Evolutionary conservation across 1,140 invertebrate genomes (phyloP).

Genomic region (Thaumatotibia leucotreta): DNA sequence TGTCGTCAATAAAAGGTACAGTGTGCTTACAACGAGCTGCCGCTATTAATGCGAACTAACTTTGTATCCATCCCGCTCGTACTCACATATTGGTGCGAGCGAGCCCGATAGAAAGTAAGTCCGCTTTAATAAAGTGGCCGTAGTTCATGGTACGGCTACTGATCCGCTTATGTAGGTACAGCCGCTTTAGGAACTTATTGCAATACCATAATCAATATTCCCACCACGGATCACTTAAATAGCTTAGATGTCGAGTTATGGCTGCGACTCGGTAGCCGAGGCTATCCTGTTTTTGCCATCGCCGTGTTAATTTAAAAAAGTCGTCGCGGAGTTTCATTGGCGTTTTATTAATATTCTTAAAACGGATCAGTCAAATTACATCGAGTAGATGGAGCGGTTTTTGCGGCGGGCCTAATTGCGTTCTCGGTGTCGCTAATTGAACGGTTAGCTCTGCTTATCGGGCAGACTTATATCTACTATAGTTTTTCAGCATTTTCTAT

Average conservation of each 20-base stretch:
- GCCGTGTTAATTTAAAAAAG: neutral
- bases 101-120: no score
- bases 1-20: no score
- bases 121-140: no score
- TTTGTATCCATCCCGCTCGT: no score
- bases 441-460: conserved; percentile 44
- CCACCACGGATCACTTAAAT: neutral
- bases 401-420: conserved; percentile 49
- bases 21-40: no score
- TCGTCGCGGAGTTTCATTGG: neutral
- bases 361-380: conserved; percentile 1
- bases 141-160: no score
- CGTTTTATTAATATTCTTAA: conserved; percentile 13
- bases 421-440: conserved; percentile 53
- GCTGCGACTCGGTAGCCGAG: neutral
- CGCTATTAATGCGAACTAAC: no score
- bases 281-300: neutral
- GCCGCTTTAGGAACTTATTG: neutral
- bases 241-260: neutral
- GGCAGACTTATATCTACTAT: conserved; percentile 2
- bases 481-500: neutral
- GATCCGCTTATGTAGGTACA: neutral
- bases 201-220: conserved; percentile 11
- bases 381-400: conserved; percentile 23
- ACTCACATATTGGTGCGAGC: no score